Evolutionary conservation across 2,113 vertebrate genomes (phyloP).

Genomic region (Psilopsiagon aymara): DNA sequence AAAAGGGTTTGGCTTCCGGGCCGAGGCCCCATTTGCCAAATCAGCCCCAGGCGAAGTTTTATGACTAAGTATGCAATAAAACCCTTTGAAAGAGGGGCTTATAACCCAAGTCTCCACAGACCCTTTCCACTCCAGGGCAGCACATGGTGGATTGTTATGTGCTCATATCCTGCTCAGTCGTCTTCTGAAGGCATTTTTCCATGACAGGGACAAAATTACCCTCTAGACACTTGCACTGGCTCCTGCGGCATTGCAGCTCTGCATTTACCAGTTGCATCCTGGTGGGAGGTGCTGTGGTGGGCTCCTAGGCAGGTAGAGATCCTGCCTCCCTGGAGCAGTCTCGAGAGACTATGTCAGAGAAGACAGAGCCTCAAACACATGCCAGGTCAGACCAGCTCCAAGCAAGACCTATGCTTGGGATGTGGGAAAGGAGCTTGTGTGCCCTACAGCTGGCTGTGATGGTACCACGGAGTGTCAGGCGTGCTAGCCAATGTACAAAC

Average conservation of each 20-base stretch:
- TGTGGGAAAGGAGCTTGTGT: not conserved
- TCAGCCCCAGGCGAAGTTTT: constrained; percentile 62
- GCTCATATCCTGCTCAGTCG: not conserved
- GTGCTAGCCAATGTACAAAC: accelerated
- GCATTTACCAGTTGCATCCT: not conserved
- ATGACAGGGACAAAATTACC: not conserved
- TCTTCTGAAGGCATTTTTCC: not conserved
- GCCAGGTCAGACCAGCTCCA: not conserved
- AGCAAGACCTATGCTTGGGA: no score
- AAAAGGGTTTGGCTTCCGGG: constrained; percentile 61
- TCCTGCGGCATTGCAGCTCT: not conserved
- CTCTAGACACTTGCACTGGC: accelerated
- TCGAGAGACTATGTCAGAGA: accelerated
- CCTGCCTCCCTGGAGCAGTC: not conserved
- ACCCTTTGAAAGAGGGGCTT: constrained; percentile 48
- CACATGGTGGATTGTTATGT: not conserved
- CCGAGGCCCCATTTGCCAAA: constrained; percentile 43
- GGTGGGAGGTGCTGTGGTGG: not conserved
- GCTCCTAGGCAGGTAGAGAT: not conserved
- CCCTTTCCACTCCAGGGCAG: constrained; percentile 10
- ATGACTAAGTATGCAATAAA: constrained; percentile 61
- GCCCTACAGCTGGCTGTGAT: not conserved
- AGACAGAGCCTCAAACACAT: not conserved
- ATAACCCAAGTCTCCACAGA: not conserved
- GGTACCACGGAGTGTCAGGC: accelerated